phyloP scores from a whole-genome alignment of 2,797 vertebrate genomes.

The Xiphorhynchus erythropygius region DNA sequence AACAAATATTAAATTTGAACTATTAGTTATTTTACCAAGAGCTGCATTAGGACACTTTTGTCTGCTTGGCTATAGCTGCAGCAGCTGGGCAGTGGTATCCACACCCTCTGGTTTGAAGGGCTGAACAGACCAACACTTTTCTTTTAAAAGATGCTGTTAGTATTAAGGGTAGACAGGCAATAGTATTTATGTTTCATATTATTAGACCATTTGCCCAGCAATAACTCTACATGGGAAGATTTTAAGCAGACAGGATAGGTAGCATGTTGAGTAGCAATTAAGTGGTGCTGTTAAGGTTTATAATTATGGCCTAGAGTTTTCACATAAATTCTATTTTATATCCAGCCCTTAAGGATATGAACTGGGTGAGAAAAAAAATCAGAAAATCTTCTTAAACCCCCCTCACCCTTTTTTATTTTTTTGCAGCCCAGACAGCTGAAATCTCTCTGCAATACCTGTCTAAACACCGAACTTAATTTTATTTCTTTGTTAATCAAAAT shows the following conservation, averaged over 20 bases:
- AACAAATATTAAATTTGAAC: neutral
- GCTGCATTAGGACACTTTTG: neutral
- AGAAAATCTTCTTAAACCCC: neutral
- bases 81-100: neutral
- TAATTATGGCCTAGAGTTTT: neutral
- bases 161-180: neutral
- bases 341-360: neutral
- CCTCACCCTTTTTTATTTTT: neutral
- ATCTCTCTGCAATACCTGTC: conserved; percentile 23
- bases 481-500: conserved; percentile 54
- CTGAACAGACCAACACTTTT: neutral
- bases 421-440: neutral
- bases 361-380: neutral
- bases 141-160: neutral
- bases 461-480: conserved; percentile 25
- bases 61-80: neutral
- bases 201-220: neutral
- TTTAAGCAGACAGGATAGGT: neutral
- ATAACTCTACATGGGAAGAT: neutral
- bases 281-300: neutral
- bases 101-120: neutral
- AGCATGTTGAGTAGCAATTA: neutral
- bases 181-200: neutral
- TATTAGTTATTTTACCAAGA: neutral
- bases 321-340: neutral